phyloP scores from a whole-genome alignment of 2,113 vertebrate genomes.

The Deroptyus accipitrinus region DNA sequence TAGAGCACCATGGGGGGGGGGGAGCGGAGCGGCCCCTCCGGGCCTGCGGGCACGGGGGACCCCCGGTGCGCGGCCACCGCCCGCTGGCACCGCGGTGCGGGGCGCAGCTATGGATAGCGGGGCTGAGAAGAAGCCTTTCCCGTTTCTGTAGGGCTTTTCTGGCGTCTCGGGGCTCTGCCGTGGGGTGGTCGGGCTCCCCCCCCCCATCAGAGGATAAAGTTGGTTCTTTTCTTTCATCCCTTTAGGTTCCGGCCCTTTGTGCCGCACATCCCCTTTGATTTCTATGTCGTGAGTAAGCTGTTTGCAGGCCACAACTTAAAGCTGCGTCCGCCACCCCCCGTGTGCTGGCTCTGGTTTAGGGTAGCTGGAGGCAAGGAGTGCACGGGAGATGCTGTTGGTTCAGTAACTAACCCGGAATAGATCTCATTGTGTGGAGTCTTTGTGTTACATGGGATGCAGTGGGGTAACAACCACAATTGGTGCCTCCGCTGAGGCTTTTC shows the following conservation, averaged over 20 bases:
- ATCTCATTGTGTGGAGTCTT: background rate
- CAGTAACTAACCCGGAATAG: background rate
- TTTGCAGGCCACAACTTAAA: background rate
- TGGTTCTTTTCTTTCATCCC: background rate
- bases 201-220: background rate
- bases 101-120: background rate
- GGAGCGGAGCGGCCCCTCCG: background rate
- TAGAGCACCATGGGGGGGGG: background rate
- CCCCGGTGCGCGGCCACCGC: background rate
- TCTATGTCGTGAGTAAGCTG: constrained; percentile 89
- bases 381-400: background rate
- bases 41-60: background rate
- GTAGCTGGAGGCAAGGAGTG: background rate
- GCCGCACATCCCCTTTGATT: constrained; percentile 96
- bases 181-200: background rate
- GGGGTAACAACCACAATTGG: background rate
- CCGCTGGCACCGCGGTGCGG: background rate
- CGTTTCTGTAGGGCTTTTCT: background rate
- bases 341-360: background rate
- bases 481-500: rapidly evolving
- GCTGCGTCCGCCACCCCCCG: background rate
- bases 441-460: background rate
- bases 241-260: constrained; percentile 94
- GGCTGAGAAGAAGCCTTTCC: background rate
- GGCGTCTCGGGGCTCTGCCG: background rate